These are phyloP conservation scores for Tiaroga cobitis DNA, from an alignment of 2,797 vertebrate genomes.

Conservation along the genomic window DNA sequence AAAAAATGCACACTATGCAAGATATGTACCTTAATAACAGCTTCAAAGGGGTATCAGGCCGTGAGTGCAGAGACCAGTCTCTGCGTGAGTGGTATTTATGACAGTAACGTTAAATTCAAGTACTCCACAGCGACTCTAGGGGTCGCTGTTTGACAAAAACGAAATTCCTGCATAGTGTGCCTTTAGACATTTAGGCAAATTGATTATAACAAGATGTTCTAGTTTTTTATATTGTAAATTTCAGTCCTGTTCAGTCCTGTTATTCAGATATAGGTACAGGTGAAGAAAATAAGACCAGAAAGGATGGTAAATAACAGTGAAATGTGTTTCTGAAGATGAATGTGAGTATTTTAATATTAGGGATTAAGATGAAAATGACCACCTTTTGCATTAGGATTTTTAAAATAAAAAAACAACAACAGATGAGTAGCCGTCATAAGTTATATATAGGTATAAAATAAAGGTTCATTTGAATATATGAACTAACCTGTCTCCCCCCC, in stretches of 20 bases:
- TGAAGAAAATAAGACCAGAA: neutral
- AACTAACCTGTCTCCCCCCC: neutral
- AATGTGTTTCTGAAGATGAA: neutral
- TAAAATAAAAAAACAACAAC: neutral
- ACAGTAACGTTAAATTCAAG: too few relatives aligned
- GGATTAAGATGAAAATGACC: neutral
- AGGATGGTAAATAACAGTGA: neutral
- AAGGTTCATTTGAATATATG: neutral
- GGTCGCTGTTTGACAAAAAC: too few relatives aligned
- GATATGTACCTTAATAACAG: too few relatives aligned
- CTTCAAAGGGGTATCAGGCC: too few relatives aligned
- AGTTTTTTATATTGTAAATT: neutral
- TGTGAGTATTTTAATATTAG: constrained; percentile 4
- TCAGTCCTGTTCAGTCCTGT: neutral
- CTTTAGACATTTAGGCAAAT: neutral
- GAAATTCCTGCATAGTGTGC: too few relatives aligned
- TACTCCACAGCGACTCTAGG: too few relatives aligned
- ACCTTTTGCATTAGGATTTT: neutral
- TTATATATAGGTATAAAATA: neutral
- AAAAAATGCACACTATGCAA: too few relatives aligned
- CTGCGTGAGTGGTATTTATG: too few relatives aligned
- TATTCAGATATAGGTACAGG: neutral
- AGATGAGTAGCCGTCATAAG: neutral
- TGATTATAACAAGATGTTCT: neutral
- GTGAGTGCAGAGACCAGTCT: too few relatives aligned